These are phyloP conservation scores for Agelas oroides DNA, from an alignment of 37 sponge, comb jelly and placozoan genomes.

Conservation along the genomic window DNA sequence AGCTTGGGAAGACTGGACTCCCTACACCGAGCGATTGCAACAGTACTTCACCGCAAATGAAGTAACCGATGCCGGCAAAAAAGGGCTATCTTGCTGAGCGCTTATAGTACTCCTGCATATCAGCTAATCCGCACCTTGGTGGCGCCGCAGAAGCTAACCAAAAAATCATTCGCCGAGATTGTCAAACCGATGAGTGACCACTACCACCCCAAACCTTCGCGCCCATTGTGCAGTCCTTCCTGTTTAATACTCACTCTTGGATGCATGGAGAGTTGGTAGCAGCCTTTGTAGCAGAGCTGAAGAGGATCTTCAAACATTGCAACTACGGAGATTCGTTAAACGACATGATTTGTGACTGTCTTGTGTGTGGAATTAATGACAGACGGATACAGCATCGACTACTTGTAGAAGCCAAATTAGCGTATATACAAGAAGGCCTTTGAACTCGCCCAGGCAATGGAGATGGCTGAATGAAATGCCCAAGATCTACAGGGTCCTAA, in stretches of 20 bases:
- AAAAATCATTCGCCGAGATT: neutral
- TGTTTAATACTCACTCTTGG: neutral
- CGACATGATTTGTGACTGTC: slow-evolving; percentile 8
- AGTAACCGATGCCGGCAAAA: neutral
- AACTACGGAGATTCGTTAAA: neutral
- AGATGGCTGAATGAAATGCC: neutral
- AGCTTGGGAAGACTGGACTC: neutral
- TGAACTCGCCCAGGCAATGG: slow-evolving; percentile 7
- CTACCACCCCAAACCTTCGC: slow-evolving; percentile 13
- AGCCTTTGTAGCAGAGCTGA: neutral
- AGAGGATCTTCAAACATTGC: neutral
- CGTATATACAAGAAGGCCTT: neutral
- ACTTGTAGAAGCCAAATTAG: neutral
- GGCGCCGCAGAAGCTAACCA: neutral
- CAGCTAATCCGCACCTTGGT: neutral
- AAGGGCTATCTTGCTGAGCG: neutral
- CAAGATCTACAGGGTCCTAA: neutral
- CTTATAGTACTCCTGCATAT: neutral
- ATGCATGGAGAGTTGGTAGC: neutral
- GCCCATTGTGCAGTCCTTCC: slow-evolving; percentile 4
- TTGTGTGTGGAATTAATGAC: neutral
- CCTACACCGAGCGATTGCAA: slow-evolving; percentile 6
- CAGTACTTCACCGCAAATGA: slow-evolving; percentile 3
- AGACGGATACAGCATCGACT: neutral
- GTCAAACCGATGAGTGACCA: slow-evolving; percentile 10